Base-by-base conservation (phyloP, 2,888 invertebrate species). In the Poecilus cupreus region DNA sequence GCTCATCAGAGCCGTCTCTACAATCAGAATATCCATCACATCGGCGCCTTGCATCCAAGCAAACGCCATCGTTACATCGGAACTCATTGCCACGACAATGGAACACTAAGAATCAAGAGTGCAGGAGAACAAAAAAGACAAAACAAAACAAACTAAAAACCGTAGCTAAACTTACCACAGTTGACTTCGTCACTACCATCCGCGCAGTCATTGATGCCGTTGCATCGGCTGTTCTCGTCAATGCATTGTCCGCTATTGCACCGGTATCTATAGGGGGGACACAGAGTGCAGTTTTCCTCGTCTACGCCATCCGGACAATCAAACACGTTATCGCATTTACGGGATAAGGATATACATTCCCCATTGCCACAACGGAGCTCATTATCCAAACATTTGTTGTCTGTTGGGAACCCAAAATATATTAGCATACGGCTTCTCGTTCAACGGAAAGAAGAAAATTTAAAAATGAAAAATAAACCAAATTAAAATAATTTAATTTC, bases 251-350 rank as follows among this genome's bases (percentile, higher is more conserved):
- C 90, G 83, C 90, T 90, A 83, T 88, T 87, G 87, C 94, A 94
- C 26, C 89, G 89, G 87, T 91, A 91, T 85, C 92, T 88, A 82
- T 88, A 85, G 4, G 83, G 83, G 32, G 84, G 84, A 84, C 91
- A 91, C 64, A 83, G 74, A 18, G 72, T 91, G 88, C 95, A 96
- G 84, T 94, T 94, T 77, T 92, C 87, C 89, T 96, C 96, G 88
- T 96, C 96, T 51, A 93, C 93, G 24, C 92, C 92, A 86, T 96
- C 96, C 0, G 88, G 88, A 87, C 98, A 98, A 88, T 98, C 98
- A 77, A 91, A 91, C 83, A 89, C 89, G 85, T 90, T 89, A 87
- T 93, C 91, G 85, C 89, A 90, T 82, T 86, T 86, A 80, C 84
- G 84, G 75, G 80, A 85, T 22, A 82, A 84, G 81, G 86, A 85